These are phyloP conservation scores for Gobiocypris rarus DNA, from an alignment of 2,113 vertebrate species.

Conservation along the genomic window DNA sequence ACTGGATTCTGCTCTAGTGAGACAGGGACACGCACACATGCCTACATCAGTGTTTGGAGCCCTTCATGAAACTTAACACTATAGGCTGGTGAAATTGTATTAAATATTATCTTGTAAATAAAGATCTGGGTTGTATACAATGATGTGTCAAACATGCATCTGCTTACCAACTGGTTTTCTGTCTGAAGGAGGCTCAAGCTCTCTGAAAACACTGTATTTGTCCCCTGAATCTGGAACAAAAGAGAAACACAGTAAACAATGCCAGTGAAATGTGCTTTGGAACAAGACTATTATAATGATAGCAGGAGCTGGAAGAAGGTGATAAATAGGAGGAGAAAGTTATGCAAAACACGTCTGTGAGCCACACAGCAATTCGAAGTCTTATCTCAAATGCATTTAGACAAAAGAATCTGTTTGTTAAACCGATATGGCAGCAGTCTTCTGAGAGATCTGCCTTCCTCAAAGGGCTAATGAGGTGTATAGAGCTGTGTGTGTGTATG, in stretches of 20 bases:
- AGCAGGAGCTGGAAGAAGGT: background rate
- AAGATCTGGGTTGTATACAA: background rate
- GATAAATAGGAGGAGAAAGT: background rate
- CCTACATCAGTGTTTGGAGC: constrained; percentile 61
- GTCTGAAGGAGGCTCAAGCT: constrained; percentile 85
- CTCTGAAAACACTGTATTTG: constrained; percentile 96
- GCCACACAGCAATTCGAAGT: background rate
- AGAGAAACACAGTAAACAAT: constrained; percentile 24
- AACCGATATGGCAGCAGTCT: background rate
- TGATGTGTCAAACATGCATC: background rate
- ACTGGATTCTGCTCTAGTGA: constrained; percentile 88
- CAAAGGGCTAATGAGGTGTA: constrained; percentile 21
- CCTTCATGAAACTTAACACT: constrained; percentile 38
- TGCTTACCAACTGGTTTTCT: constrained; percentile 88
- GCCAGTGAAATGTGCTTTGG: constrained; percentile 9
- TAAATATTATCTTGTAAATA: background rate
- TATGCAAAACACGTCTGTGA: background rate
- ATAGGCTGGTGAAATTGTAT: background rate
- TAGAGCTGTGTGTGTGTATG: background rate
- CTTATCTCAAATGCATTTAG: constrained; percentile 8
- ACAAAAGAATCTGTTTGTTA: constrained; percentile 26
- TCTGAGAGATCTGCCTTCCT: background rate
- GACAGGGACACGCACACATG: constrained; percentile 79
- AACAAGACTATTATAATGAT: background rate
- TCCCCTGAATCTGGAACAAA: constrained; percentile 83